Base-by-base conservation (phyloP, 2,113 vertebrate species). In the Hyla sarda region DNA sequence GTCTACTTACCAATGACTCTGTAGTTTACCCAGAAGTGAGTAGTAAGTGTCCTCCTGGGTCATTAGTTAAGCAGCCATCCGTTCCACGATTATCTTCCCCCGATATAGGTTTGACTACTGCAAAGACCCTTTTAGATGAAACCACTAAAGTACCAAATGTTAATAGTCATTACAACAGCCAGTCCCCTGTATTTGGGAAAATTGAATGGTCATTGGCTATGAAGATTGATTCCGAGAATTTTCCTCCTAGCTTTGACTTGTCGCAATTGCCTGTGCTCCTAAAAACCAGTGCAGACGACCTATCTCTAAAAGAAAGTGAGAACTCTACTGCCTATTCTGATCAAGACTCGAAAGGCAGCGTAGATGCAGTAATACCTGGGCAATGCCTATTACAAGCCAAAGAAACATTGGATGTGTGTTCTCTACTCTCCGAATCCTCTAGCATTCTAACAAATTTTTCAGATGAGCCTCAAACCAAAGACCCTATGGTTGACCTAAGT, bases 101-200 rank as follows among this genome's bases (percentile, higher is more conserved):
- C 85, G 92, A 94, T 62, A 89, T 92, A 88, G 93, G 95, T 30
- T 91, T 98, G 0, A 91, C 96, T 77, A 91, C 96, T 77, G 96
- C 95, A 87, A 94, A 98, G 77, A 97, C 97, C 88, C 91, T 92
- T 0, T 88, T 98, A 0, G 97, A 97, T 94, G 95, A 98, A 83
- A 95, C 90, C 56, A 82, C 74, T 82, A 91, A 97, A n/a, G 93
- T 41, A 37, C 32, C 94, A 75, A 92, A 96, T 90, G 67, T 69
- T 25, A 87, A 47, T 82, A 92, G 93, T 48, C 88, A 91, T 58
- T 93, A 94, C 76, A 89, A 82, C 73, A 52, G 87, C 21, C 87
- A 90, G 56, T 90, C 94, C 82, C 92, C 93, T 82, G 91, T 94
- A 16, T 96, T 96, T 94, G 96, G 95, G 76, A 92, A 92, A 87